Conservation (phyloP, 2,113 vertebrate species). For the Brachionichthys hirsutus region DNA sequence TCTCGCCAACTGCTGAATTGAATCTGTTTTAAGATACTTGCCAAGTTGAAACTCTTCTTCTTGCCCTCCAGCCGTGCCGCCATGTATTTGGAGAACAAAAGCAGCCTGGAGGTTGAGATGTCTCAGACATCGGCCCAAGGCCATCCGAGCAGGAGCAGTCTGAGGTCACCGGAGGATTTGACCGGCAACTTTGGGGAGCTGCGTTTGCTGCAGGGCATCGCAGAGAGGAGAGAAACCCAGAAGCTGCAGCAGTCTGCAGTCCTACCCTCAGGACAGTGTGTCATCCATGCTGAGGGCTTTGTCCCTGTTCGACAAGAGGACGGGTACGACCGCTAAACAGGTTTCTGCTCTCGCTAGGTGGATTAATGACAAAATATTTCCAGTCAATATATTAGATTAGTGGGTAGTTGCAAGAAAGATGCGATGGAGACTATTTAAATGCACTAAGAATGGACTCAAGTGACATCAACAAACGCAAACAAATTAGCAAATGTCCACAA, state of each 20-base stretch:
- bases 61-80: slow-evolving; percentile 5
- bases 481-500: no score
- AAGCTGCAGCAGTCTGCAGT: slow-evolving; percentile 75
- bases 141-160: slow-evolving; percentile 61
- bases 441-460: no score
- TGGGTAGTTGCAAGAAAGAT: no score
- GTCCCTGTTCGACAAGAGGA: slow-evolving; percentile 68
- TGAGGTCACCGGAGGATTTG: slow-evolving; percentile 60
- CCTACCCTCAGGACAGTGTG: slow-evolving; percentile 64
- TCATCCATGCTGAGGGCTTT: slow-evolving; percentile 66
- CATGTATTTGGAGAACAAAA: slow-evolving; percentile 88
- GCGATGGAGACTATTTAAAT: no score
- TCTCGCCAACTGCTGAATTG: no score
- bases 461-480: no score
- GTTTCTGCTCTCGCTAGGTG: background rate
- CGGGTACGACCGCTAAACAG: slow-evolving; percentile 55
- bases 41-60: background rate
- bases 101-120: slow-evolving; percentile 82
- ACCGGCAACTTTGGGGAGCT: slow-evolving; percentile 80
- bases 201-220: slow-evolving; percentile 80
- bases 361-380: no score
- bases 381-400: no score
- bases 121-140: slow-evolving; percentile 69
- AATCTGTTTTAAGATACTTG: no score
- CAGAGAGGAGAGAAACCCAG: slow-evolving; percentile 73